These are phyloP conservation scores for Anoura caudifer DNA, from an alignment of 2,113 vertebrate species.

Conservation along the genomic window DNA sequence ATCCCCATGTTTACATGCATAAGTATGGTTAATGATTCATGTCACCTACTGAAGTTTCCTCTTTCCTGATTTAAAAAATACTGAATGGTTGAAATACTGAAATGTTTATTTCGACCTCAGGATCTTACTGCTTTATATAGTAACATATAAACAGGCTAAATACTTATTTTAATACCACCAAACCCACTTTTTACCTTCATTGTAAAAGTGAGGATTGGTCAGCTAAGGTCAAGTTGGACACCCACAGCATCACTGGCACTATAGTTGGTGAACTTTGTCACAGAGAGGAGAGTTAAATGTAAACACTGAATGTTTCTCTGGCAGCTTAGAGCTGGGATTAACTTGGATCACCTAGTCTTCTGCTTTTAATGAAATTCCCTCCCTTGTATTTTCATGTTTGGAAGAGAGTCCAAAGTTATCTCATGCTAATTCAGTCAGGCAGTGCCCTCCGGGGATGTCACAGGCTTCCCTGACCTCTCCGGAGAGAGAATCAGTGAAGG, in stretches of 20 bases:
- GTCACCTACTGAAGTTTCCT: conserved; percentile 68
- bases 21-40: conserved; percentile 52
- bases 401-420: conserved; percentile 91
- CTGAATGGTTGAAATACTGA: conserved; percentile 52
- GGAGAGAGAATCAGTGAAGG: conserved; percentile 82
- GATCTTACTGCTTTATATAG: conserved; percentile 25
- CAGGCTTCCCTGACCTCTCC: conserved; percentile 88
- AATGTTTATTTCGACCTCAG: conserved; percentile 66
- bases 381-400: conserved; percentile 87
- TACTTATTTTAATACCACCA: conserved; percentile 71
- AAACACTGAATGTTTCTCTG: conserved; percentile 80
- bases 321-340: conserved; percentile 88
- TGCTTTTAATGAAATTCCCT: conserved; percentile 92
- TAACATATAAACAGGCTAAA: conserved; percentile 63
- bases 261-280: conserved; percentile 79
- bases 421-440: conserved; percentile 90
- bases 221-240: conserved; percentile 78
- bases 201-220: conserved; percentile 78
- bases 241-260: conserved; percentile 76
- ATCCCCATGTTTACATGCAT: conserved; percentile 40
- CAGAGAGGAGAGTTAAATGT: conserved; percentile 77
- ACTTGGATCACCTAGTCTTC: conserved; percentile 88
- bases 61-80: conserved; percentile 71
- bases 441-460: conserved; percentile 88
- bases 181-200: conserved; percentile 76